A percentile compares a stretch with the other conserved stretches of the same genome.
Conservation (phyloP, 2,888 invertebrate genomes). For the Caenorhabditis sp. region DNA sequence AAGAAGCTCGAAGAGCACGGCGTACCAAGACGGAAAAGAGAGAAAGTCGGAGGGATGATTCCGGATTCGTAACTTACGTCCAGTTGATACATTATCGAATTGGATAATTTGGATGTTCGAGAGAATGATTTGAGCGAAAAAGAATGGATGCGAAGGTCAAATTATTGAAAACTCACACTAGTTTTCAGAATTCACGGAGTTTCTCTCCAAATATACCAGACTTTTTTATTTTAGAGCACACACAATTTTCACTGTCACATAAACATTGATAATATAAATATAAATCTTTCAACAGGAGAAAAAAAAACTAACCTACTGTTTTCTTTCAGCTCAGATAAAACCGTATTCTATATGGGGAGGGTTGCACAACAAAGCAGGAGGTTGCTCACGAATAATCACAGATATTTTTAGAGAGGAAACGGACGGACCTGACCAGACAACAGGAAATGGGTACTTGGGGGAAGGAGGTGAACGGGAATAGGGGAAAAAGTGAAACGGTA, state of each 20-base stretch:
- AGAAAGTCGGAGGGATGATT: not conserved
- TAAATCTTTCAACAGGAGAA: conserved; percentile 22
- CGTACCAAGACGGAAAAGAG: conserved; percentile 56
- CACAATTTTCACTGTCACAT: not conserved
- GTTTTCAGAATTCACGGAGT: too few relatives aligned
- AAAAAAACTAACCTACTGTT: conserved; percentile 38
- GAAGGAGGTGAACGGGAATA: not conserved
- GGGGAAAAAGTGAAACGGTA: not conserved
- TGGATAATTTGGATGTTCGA: not conserved
- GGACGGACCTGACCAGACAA: conserved; percentile 52
- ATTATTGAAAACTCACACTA: too few relatives aligned
- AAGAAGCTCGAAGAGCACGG: conserved; percentile 59
- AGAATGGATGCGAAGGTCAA: too few relatives aligned
- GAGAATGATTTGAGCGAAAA: too few relatives aligned
- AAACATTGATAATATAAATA: not conserved
- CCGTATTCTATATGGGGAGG: conserved; percentile 59
- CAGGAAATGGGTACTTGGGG: conserved; percentile 42
- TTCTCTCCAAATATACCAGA: conserved; percentile 43
- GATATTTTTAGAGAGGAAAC: conserved; percentile 52
- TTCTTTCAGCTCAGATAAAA: conserved; percentile 49
- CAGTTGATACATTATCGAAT: conserved; percentile 58
- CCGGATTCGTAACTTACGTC: conserved; percentile 48
- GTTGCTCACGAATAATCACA: conserved; percentile 42
- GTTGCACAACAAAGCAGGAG: conserved; percentile 59
- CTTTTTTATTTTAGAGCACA: conserved; percentile 30